These are phyloP conservation scores for Sebastiscus tertius DNA, from an alignment of 2,797 vertebrate species.

Conservation along the genomic window DNA sequence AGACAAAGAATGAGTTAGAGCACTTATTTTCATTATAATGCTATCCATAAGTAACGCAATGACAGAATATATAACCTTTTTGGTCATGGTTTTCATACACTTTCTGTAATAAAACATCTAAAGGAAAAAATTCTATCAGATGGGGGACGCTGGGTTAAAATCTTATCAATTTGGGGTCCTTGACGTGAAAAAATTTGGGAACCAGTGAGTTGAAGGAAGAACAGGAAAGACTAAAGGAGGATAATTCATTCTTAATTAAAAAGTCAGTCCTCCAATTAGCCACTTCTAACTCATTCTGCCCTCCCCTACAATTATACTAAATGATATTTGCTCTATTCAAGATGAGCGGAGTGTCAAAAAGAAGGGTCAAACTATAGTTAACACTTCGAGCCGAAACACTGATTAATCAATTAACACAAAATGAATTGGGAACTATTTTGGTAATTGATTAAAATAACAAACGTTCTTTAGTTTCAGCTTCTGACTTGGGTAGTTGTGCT, in stretches of 20 bases:
- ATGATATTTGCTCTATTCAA: not conserved
- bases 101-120: too few relatives aligned
- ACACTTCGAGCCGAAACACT: not conserved
- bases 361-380: not conserved
- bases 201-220: not conserved
- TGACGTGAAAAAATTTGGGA: too few relatives aligned
- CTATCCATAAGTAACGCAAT: too few relatives aligned
- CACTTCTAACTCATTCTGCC: not conserved
- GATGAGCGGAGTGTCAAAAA: not conserved
- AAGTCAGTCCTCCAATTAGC: not conserved
- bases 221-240: not conserved
- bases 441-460: not conserved
- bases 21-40: too few relatives aligned
- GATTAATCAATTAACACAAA: not conserved
- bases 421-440: not conserved
- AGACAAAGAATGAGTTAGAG: slow-evolving; percentile 1
- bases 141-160: too few relatives aligned
- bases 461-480: not conserved
- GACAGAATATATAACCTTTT: too few relatives aligned
- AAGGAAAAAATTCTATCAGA: too few relatives aligned
- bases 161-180: too few relatives aligned
- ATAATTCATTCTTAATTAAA: not conserved
- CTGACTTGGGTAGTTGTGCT: not conserved
- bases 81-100: too few relatives aligned
- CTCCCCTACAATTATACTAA: not conserved